A percentile compares a stretch with the other conserved stretches of the same genome.
These are phyloP conservation scores for Graptemys geographica DNA, from an alignment of 2,797 vertebrate species.

Conservation along the genomic window DNA sequence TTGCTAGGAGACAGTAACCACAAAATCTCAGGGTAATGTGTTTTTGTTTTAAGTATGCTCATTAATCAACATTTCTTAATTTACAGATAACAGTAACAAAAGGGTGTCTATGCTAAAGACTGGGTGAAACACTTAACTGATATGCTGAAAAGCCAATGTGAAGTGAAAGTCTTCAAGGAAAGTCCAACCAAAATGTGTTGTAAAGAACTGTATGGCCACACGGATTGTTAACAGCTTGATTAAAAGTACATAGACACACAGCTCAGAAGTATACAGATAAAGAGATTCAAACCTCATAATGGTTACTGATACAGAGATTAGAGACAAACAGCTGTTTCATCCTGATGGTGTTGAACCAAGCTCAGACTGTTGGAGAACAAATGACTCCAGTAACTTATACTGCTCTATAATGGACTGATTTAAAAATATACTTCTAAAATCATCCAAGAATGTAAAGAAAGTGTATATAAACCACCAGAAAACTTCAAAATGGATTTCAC, in stretches of 20 bases:
- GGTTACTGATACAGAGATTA: background rate
- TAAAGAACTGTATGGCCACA: background rate
- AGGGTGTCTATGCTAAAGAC: background rate
- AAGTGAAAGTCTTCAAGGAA: background rate
- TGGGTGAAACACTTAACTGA: constrained; percentile 25
- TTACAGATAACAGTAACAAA: constrained; percentile 44
- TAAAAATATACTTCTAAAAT: background rate
- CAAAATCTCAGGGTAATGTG: background rate
- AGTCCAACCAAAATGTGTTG: background rate
- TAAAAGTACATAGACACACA: accelerated
- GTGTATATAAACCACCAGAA: background rate
- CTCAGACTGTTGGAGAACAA: constrained; percentile 8
- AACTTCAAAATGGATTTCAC: background rate
- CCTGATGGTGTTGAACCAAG: background rate
- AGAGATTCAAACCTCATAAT: background rate
- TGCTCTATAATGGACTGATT: background rate
- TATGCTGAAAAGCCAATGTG: background rate
- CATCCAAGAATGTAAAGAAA: background rate
- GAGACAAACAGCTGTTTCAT: background rate
- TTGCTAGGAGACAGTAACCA: constrained; percentile 63
- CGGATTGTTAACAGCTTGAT: accelerated
- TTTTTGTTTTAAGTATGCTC: constrained; percentile 11
- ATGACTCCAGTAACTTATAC: background rate
- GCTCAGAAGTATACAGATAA: accelerated
- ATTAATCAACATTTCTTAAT: constrained; percentile 65